Evolutionary conservation across 1,140 invertebrate species (phyloP).

Genomic region (Drosophila repleta): DNA sequence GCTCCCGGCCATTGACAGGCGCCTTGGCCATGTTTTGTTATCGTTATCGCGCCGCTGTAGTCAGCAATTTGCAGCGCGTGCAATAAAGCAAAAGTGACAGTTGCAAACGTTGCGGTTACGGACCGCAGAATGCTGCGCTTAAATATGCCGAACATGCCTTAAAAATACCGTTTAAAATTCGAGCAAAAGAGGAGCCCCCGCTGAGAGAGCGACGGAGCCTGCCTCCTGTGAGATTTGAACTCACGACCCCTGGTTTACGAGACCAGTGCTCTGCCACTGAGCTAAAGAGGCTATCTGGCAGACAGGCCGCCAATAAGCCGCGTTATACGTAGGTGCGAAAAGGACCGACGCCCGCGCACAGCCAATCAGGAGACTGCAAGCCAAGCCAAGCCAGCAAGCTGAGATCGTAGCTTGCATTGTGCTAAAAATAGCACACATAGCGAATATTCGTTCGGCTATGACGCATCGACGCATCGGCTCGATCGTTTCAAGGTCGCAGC

Average conservation of each 20-base stretch:
- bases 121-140: not conserved
- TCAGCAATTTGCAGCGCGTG: conserved; percentile 36
- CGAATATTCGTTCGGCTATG: not conserved
- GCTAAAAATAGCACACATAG: conserved; percentile 22
- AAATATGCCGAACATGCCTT: too few species aligned
- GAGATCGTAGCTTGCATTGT: conserved; percentile 13
- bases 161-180: too few species aligned
- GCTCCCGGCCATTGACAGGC: conserved; percentile 17
- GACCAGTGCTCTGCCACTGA: conserved; percentile 96
- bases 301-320: not conserved
- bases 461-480: not conserved
- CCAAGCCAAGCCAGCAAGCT: not conserved
- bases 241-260: conserved; percentile 96
- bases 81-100: conserved; percentile 31
- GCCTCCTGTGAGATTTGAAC: conserved; percentile 93
- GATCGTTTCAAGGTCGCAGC: conserved; percentile 24
- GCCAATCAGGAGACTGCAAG: too few species aligned
- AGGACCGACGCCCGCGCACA: conserved; percentile 15
- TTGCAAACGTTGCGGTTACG: conserved; percentile 7
- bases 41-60: conserved; percentile 38
- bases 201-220: conserved; percentile 45
- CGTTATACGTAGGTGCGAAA: not conserved
- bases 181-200: too few species aligned
- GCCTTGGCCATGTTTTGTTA: conserved; percentile 5
- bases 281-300: conserved; percentile 89